Evolutionary conservation across 2,113 vertebrate species (phyloP).

Genomic region (Microtus oregoni): DNA sequence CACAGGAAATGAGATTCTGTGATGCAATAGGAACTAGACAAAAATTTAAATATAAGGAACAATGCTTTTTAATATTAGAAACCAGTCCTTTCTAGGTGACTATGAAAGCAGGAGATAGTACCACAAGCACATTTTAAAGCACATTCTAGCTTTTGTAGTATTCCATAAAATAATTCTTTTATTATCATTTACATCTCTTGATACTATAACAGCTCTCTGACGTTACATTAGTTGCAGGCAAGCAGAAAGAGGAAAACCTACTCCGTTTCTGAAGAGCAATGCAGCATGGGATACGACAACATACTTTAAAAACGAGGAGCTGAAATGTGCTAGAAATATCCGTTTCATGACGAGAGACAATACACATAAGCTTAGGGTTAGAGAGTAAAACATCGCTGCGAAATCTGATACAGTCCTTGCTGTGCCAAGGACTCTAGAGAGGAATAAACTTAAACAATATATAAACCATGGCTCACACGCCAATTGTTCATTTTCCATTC

Average conservation of each 20-base stretch:
- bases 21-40: neutral
- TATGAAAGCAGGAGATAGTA: neutral
- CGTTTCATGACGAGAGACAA: neutral
- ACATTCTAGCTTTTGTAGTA: neutral
- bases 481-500: neutral
- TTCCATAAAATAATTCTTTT: neutral
- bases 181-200: slow-evolving; percentile 51
- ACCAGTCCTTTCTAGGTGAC: neutral
- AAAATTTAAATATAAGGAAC: neutral
- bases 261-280: neutral
- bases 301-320: neutral
- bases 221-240: neutral
- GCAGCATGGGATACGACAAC: neutral
- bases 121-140: neutral
- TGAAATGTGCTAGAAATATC: neutral
- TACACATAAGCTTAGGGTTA: slow-evolving; percentile 7
- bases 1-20: neutral
- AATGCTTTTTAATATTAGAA: slow-evolving; percentile 60
- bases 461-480: neutral
- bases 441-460: neutral
- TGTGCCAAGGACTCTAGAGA: neutral
- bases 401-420: neutral
- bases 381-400: neutral
- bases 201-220: slow-evolving; percentile 41
- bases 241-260: neutral